phyloP scores from a whole-genome alignment of 2,797 vertebrate genomes.

The Gymnopithys bicolor region DNA sequence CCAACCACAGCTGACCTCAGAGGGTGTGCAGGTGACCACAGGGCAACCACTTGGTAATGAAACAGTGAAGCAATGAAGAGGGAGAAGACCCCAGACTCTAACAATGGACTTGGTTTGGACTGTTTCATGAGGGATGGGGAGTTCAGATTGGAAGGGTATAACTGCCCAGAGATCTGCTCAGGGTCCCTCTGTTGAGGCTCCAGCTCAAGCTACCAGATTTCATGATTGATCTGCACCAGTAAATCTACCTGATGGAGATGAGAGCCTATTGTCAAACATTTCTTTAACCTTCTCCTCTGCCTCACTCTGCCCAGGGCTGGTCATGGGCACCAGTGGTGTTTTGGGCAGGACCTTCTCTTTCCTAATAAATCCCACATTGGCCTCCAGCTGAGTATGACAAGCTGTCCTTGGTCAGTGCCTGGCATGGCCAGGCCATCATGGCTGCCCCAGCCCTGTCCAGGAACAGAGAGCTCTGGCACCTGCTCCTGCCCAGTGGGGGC shows the following conservation, averaged over 20 bases:
- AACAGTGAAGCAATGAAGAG: neutral
- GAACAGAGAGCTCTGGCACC: neutral
- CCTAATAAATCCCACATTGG: neutral
- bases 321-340: accelerated
- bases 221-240: neutral
- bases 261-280: neutral
- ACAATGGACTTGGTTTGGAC: neutral
- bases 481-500: neutral
- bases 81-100: neutral
- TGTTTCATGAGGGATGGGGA: neutral
- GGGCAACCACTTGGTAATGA: neutral
- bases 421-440: accelerated
- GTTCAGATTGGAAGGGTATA: neutral
- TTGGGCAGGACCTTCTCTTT: neutral
- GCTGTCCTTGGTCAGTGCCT: neutral
- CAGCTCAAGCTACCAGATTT: neutral
- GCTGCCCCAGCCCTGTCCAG: neutral
- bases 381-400: neutral
- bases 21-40: neutral
- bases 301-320: neutral
- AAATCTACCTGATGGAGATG: neutral
- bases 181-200: neutral
- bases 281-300: neutral
- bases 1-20: neutral
- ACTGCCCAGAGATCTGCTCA: neutral